These are phyloP conservation scores for Lophotis ruficrista DNA, from an alignment of 2,113 vertebrate genomes.

Conservation along the genomic window DNA sequence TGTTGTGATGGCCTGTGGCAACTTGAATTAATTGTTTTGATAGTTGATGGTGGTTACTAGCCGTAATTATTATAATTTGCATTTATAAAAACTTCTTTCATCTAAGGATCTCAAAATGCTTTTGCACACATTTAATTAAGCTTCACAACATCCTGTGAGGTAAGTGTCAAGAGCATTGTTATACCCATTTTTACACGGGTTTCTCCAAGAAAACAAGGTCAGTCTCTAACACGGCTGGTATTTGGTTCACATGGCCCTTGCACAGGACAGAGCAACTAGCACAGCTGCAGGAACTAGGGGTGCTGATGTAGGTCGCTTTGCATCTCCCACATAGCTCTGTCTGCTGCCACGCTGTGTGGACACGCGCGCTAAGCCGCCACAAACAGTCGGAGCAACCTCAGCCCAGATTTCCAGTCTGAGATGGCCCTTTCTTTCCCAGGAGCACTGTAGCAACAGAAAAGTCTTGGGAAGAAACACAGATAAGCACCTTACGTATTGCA, in stretches of 20 bases:
- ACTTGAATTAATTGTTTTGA: conserved; percentile 69
- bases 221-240: background rate
- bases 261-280: background rate
- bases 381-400: background rate
- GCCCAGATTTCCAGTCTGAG: background rate
- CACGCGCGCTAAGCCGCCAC: background rate
- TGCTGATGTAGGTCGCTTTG: conserved; percentile 9
- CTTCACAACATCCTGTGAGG: conserved; percentile 68
- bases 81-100: conserved; percentile 72
- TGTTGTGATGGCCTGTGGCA: conserved; percentile 61
- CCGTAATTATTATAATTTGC: conserved; percentile 68
- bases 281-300: background rate
- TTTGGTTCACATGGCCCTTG: background rate
- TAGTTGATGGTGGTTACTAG: conserved; percentile 62
- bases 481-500: background rate
- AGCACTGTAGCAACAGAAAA: background rate
- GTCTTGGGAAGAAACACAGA: background rate
- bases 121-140: conserved; percentile 63
- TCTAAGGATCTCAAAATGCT: conserved; percentile 66
- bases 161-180: conserved; percentile 57
- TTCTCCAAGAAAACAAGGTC: conserved; percentile 60
- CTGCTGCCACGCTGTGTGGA: background rate
- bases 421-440: background rate
- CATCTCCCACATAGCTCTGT: background rate
- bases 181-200: conserved; percentile 46